Evolutionary conservation across 2,113 vertebrate species (phyloP).

Genomic region (Campylomormyrus tamandua): DNA sequence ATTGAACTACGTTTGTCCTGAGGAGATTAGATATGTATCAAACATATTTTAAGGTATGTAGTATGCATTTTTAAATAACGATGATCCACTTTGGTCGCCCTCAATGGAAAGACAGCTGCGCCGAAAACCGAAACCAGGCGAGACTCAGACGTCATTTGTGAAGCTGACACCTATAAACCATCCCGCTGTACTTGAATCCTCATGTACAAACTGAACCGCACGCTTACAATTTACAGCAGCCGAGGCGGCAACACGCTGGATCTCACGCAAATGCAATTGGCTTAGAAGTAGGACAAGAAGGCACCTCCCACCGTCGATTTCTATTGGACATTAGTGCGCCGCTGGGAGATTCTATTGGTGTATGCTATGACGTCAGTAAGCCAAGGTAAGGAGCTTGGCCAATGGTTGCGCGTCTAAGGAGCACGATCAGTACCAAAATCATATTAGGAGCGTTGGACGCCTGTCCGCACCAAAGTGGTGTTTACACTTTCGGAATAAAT

Average conservation of each 20-base stretch:
- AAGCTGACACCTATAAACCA: background rate
- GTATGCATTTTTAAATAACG: conserved; percentile 2
- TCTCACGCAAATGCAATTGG: conserved; percentile 36
- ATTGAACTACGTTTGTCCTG: background rate
- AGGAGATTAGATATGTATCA: background rate
- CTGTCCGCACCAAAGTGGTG: conserved; percentile 23
- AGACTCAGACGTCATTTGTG: background rate
- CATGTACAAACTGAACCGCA: background rate
- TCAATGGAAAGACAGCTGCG: background rate
- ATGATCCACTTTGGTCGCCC: background rate
- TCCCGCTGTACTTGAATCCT: background rate
- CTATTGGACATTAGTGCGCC: conserved; percentile 27
- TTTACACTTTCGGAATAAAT: conserved; percentile 22
- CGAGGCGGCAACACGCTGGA: background rate
- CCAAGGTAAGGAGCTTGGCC: conserved; percentile 28
- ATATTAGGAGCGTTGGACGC: conserved; percentile 31
- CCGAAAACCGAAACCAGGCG: background rate
- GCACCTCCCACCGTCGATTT: conserved; percentile 28
- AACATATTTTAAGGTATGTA: background rate
- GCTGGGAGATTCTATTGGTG: conserved; percentile 20
- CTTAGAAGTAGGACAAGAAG: conserved; percentile 38
- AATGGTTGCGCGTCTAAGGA: conserved; percentile 25
- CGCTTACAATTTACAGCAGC: background rate
- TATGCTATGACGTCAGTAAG: conserved; percentile 10
- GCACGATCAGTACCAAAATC: conserved; percentile 31